Base-by-base conservation (phyloP, 2,113 vertebrate species). In the Silurus glanis region DNA sequence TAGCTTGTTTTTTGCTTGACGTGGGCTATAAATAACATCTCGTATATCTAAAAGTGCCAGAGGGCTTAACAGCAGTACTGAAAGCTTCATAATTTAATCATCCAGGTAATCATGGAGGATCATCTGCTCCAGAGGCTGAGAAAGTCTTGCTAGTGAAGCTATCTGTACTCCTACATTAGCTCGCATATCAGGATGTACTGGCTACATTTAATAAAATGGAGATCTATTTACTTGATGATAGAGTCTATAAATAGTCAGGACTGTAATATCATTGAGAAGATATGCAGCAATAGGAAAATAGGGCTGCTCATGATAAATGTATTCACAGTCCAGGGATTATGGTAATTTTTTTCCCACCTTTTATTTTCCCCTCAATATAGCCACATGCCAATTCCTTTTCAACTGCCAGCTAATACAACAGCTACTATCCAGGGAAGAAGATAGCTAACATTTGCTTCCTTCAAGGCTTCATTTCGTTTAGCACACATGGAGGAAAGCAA, bases 31-130 rank as follows among this genome's bases (percentile, higher is more conserved):
- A 94, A 95, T 93, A 94, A 92, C 89, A 87, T 81, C 88, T 92
- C 88, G 90, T 90, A 91, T 93, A 92, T 92, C 92, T 87, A 45
- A 90, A 91, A 92, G 91, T 91, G 90, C 93, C 92, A 82, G 90
- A 90, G 91, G 92, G 89, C 90, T 91, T 91, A 90, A 92, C 90
- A 92, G 91, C 88, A 87, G 85, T 90, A 88, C 90, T 86, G 92
- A 93, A 85, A 91, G 92, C 90, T 91, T 93, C 91, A 93, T 94
- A 91, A 94, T 94, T 94, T 91, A 94, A 93, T 94, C 90, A 94
- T 93, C 88, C 90, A 71, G 81, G 90, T 94, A 92, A 94, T 93
- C 92, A 93, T 87, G n/a, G 83, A 90, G 83, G 37, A 72, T 37
- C 69, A 80, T 59, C 69, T 90, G 88, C 89, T 85, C 64, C 79